Conservation (phyloP, 2,888 invertebrate genomes). For the Mesochorus sp. region DNA sequence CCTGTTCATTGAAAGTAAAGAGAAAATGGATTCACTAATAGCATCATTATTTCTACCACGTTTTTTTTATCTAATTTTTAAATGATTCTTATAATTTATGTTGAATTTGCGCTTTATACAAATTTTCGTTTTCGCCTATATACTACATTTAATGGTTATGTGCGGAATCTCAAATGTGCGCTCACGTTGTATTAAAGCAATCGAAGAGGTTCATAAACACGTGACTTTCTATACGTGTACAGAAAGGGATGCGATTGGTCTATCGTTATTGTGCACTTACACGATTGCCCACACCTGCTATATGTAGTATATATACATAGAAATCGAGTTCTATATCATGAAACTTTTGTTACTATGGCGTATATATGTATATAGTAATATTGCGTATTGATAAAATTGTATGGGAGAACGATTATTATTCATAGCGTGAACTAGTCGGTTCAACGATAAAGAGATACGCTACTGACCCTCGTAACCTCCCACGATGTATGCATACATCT, state of each 20-base stretch:
- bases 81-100: too few relatives aligned
- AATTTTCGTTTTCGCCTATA: conserved; percentile 2
- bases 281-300: neutral
- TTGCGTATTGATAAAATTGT: conserved; percentile 10
- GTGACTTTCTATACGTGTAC: neutral
- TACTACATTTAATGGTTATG: neutral
- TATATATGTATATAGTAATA: neutral
- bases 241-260: conserved; percentile 3
- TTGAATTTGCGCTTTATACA: too few relatives aligned
- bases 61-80: too few relatives aligned
- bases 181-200: conserved; percentile 1
- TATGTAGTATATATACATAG: neutral
- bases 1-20: too few relatives aligned
- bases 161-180: too few relatives aligned
- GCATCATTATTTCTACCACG: too few relatives aligned
- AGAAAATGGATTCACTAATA: too few relatives aligned
- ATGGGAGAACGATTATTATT: conserved; percentile 44
- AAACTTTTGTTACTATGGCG: neutral
- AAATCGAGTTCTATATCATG: neutral
- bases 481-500: neutral
- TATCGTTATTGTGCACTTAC: conserved; percentile 11
- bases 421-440: conserved; percentile 40
- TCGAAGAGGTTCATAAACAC: conserved; percentile 7
- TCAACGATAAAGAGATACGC: conserved; percentile 52
- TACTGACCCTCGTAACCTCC: conserved; percentile 56